Evolutionary conservation across 2,888 invertebrate genomes (phyloP), one percentile per base, ranked within the genome.

Genomic region (Phrixothrix hirtus): DNA sequence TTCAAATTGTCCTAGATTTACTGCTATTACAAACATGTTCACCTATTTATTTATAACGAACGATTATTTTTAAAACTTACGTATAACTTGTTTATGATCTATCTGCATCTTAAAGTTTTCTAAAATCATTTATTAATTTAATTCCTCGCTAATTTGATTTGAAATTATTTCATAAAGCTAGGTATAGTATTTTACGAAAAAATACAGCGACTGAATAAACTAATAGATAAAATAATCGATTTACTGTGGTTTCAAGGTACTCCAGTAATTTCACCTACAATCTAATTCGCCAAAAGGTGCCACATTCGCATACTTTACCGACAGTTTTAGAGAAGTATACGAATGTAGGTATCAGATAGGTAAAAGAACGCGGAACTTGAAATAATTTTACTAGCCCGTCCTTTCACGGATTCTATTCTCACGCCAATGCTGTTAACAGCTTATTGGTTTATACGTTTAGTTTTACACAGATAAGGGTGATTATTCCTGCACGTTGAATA

Each of bases 391-490:
- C 15, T 26, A 49, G 31, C 36, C 25, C 48, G 25, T 49, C 49
- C 49, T 49, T 49, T 49, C 49, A 49, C 49, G 26, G 32, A 48
- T 29, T 42, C 36, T 29, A 49, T 49, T 49, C 49, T 49, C 49
- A 49, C 49, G 49, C 49, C 49, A 34, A 10, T 29, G 39, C 31
- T 25, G 43, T 12, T 39, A 25, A n/a, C n/a, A 17, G 15, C 27
- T 37, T 45, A 45, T 27, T 48, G 32, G 29, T 38, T 41, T 41
- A 29, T n/a, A n/a, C n/a, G 44, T 35, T 27, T 26, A 7, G 43
- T 32, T 30, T 31, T 31, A 17, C 36, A 35, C 16, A 37, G 49
- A 49, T 49, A 49, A 49, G 49, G 49, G 48, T 42, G 42, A 47
- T 48, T 34, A 35, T 36, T 35, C 41, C 31, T 27, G 14, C 10